A percentile compares a stretch with the other conserved stretches of the same genome.
These are phyloP conservation scores for Tringa solitaria DNA, from an alignment of 2,113 vertebrate species.

Conservation along the genomic window DNA sequence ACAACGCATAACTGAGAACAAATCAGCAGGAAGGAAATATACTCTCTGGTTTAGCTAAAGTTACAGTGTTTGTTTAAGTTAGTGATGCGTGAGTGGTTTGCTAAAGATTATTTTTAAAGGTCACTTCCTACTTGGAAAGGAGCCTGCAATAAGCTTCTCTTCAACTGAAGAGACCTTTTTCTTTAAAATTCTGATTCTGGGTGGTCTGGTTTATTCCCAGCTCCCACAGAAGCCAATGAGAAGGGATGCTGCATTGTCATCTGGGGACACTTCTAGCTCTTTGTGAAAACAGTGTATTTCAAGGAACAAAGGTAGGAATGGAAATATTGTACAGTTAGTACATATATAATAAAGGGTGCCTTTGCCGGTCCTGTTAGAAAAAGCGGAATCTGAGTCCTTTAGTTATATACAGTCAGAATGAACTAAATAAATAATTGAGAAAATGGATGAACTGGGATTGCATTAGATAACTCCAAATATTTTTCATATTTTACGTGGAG, in stretches of 20 bases:
- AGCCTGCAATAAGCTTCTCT: slow-evolving; percentile 20
- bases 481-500: neutral
- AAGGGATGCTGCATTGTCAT: neutral
- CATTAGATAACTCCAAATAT: neutral
- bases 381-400: neutral
- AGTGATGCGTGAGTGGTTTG: neutral
- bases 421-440: neutral
- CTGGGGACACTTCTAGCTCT: neutral
- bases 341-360: neutral
- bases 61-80: slow-evolving; percentile 53
- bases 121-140: slow-evolving; percentile 58
- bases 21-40: slow-evolving; percentile 21
- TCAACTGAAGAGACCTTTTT: neutral
- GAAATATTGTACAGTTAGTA: neutral
- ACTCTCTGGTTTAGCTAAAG: neutral
- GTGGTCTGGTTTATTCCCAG: slow-evolving; percentile 26
- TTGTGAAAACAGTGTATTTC: neutral
- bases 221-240: neutral
- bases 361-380: neutral
- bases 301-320: neutral
- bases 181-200: slow-evolving; percentile 4
- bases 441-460: neutral
- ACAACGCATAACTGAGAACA: neutral
- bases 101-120: slow-evolving; percentile 52
- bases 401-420: neutral